Base-by-base conservation (phyloP, 2,888 invertebrate species). In the Eupithecia vulgata region DNA sequence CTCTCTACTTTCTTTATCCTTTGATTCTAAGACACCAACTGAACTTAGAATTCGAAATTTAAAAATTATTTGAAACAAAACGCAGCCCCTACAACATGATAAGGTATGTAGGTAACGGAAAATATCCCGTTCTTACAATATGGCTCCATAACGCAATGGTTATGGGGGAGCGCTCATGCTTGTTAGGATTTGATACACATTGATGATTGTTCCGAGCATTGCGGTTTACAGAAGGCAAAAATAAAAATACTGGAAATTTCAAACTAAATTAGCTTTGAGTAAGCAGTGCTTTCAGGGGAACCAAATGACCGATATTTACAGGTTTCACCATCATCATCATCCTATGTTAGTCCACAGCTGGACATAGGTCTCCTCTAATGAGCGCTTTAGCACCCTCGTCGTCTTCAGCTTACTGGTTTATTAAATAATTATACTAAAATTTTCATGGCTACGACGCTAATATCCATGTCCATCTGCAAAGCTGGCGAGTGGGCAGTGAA, bases 101-200 rank as follows among this genome's bases (percentile, higher is more conserved):
- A 59, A 61, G 67, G 35, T 30, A 61, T 62, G 35, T 30, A 25
- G 66, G 21, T n/a, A 57, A 64, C 67, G 73, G 67, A 42, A 73
- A 64, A 64, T 64, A 25, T 42, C 67, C 45, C 64, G 42, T 64
- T 59, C 57, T 57, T 67, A 65, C 73, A 74, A 74, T 74, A 74
- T 70, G 68, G 62, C 35, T 64, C 45, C 65, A 67, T 67, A 67
- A 34, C 48, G 48, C 30, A 35, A 37, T 21, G 61, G 73, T 8
- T 48, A 3, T 17, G 3, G 48, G 48, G 70, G 67, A 62, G 15
- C 57, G 25, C 0, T 68, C 48, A 70, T 66, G n/a, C 34, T 59
- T 48, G 65, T 66, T 12, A 10, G 62, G 73, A 74, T 74, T 74
- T 74, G 70, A 74, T 74, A 64, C 70, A 45, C 70, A 25, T 45